Evolutionary conservation across 2,888 invertebrate genomes (phyloP), one percentile per base, ranked within the genome.

Genomic region (Tanytarsus gracilentus): DNA sequence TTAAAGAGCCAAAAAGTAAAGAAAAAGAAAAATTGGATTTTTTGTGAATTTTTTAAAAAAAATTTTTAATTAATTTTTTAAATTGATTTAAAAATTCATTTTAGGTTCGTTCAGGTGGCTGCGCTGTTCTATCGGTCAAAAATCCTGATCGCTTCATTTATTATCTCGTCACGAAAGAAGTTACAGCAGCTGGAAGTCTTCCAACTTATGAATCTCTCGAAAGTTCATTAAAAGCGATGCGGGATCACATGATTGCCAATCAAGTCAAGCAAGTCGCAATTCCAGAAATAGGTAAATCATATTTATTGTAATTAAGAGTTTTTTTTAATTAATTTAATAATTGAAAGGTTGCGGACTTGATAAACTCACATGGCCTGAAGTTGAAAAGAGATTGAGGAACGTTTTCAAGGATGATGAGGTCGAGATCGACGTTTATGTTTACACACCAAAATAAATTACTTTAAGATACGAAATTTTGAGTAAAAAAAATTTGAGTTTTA

Each of bases 311-410:
- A 50, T 66, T 68, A 68, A 25, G 73, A 77, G 49, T 65, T 85
- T 60, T 80, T 82, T 2, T 80, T 84, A 68, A 84, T 84, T 0
- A 71, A 75, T 61, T 79, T 85, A n/a, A n/a, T n/a, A n/a, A n/a
- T n/a, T n/a, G n/a, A n/a, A n/a, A 63, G 85, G 84, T 2, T 84
- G 83, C 67, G 85, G 85, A 27, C 74, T 84, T 33, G 85, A 85
- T 69, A 71, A 77, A 16, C 72, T 85, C 2, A 74, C 80, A 63
- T 85, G 85, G 85, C 67, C 68, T 1, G 72, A 73, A 29, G 84
- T 85, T 0, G 76, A 73, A 62, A 66, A 67, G 1, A 73, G 79
- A 66, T 65, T 84, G 5, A 70, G 73, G 36, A 71, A 74, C 18
- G 71, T 80, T 5, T 84, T 84, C 66, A 62, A 66, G 26, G 69